Base-by-base conservation (phyloP, 2,888 invertebrate genomes). In the Entomobrya proxima region DNA sequence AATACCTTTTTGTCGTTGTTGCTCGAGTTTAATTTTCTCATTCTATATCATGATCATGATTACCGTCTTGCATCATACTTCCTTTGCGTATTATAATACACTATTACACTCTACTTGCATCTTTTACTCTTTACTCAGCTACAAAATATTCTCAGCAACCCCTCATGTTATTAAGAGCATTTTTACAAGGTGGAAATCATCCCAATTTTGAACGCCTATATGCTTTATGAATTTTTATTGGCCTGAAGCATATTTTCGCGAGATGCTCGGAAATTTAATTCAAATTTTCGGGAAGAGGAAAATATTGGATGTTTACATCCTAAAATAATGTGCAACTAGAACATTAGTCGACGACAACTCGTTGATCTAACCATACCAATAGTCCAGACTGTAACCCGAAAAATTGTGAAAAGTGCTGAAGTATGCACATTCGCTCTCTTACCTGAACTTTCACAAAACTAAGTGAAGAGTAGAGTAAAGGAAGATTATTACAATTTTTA, bases 171-270 rank as follows among this genome's bases (percentile, higher is more conserved):
- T 18, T n/a, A n/a, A n/a, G n/a, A n/a, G n/a, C n/a, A n/a, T 47
- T 72, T 47, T 47, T 47, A 72, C 27, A 13, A 72, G 72, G 44
- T 72, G 47, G 72, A 72, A 72, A 72, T 72, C 72, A 40, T n/a
- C 72, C 47, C 9, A 9, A 72, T 72, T 44, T 15, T 9, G n/a
- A 47, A 7, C 24, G 30, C 27, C 47, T 74, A 50, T 32, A 74
- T n/a, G 47, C 18, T 50, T 30, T 50, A 74, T 50, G 72, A 80
- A 80, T 80, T 72, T 67, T 80, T 80, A 72, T 80, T 80, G 55
- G 80, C 72, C 80, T 30, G 11, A 67, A 79, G 79, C 79, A 18
- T 72, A 40, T 58, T 21, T 47, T 80, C 21, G 35, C 15, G 2
- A 11, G 7, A 40, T 72, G 40, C 58, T 58, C 44, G 67, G 37